A percentile compares a stretch with the other conserved stretches of the same genome.
phyloP scores from a whole-genome alignment of 2,797 vertebrate genomes.

The Mormyrops boulengeri region DNA sequence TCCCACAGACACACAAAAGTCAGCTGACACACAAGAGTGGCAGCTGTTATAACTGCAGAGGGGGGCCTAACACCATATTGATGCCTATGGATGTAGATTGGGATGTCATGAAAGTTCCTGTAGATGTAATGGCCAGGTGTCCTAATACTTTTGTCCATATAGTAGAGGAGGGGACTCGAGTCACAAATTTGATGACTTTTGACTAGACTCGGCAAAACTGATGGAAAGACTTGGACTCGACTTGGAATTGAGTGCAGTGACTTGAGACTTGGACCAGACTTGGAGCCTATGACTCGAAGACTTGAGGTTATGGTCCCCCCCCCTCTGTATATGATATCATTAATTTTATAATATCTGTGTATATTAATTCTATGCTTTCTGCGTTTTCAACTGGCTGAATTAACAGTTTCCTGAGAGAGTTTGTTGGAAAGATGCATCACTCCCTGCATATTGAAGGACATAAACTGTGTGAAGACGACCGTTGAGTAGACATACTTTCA shows the following conservation, averaged over 20 bases:
- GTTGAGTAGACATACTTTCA: neutral
- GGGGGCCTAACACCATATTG: no score
- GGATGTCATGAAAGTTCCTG: no score
- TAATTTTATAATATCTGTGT: neutral
- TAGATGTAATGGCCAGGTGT: no score
- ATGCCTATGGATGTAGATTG: no score
- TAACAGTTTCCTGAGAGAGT: neutral
- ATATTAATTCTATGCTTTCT: neutral
- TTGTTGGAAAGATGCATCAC: neutral
- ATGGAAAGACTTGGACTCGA: neutral
- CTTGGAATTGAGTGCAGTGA: neutral
- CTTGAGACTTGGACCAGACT: neutral
- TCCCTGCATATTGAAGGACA: neutral
- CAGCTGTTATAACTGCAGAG: no score
- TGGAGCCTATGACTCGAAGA: neutral
- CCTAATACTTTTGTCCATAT: no score
- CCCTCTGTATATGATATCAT: neutral
- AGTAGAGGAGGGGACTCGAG: neutral
- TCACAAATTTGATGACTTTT: neutral
- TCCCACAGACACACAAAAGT: no score
- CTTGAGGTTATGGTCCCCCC: neutral
- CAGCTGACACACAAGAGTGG: no score
- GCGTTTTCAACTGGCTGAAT: neutral
- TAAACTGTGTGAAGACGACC: neutral
- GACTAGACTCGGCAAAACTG: neutral